A percentile compares a stretch with the other conserved stretches of the same genome.
Evolutionary conservation across 2,888 invertebrate genomes (phyloP).

Genomic region (Hydriomena furcata): DNA sequence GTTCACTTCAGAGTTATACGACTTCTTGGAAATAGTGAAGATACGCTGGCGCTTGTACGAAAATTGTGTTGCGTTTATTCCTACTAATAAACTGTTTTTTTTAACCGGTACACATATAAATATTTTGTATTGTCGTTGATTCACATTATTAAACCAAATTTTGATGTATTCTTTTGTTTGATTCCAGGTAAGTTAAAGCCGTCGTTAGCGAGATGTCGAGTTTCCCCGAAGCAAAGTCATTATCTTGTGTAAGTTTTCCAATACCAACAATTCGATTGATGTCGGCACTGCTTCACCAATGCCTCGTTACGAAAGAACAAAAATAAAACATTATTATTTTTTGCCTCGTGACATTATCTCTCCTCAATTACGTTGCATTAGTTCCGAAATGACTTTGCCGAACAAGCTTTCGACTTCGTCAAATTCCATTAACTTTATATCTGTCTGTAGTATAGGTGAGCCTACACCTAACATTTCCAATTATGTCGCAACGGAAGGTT

Average conservation of each 20-base stretch:
- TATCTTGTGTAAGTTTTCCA: constrained; percentile 47
- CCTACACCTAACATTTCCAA: constrained; percentile 39
- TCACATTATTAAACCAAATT: neutral
- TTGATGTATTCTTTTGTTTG: constrained; percentile 35
- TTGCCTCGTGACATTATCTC: constrained; percentile 33
- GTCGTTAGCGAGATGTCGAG: constrained; percentile 42
- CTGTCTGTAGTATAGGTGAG: constrained; percentile 30
- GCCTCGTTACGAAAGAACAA: constrained; percentile 40
- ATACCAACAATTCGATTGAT: constrained; percentile 45
- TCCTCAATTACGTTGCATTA: constrained; percentile 51
- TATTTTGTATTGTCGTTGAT: too few species aligned
- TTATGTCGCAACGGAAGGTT: constrained; percentile 32
- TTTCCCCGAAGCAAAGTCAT: constrained; percentile 40
- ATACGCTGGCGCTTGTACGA: neutral
- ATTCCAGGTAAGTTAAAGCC: constrained; percentile 58
- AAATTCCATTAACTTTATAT: constrained; percentile 41
- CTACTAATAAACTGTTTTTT: too few species aligned
- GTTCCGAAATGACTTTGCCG: constrained; percentile 43
- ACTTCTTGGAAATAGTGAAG: neutral
- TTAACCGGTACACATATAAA: too few species aligned
- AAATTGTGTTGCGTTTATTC: neutral
- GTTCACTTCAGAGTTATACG: constrained; percentile 4
- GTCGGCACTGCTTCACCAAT: constrained; percentile 44
- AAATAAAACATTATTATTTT: constrained; percentile 31
- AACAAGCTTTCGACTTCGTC: constrained; percentile 39